phyloP scores from a whole-genome alignment of 2,888 invertebrate genomes.

The Dasypolia templi region DNA sequence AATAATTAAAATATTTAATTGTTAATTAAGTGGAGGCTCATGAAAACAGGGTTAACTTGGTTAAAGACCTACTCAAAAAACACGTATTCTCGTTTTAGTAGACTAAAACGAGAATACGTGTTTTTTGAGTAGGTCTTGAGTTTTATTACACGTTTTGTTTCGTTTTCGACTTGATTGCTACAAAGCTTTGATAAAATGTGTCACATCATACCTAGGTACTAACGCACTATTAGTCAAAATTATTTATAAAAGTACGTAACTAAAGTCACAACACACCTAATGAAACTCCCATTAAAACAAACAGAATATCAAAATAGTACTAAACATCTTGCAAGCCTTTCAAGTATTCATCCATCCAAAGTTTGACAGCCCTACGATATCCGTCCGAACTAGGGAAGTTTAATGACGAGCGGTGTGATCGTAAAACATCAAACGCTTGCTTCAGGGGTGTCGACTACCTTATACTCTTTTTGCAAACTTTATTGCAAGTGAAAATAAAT shows the following conservation, averaged over 20 bases:
- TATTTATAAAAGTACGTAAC: not conserved
- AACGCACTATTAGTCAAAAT: constrained; percentile 3
- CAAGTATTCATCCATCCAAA: constrained; percentile 34
- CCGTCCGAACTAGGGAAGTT: constrained; percentile 84
- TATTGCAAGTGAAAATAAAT: constrained; percentile 68
- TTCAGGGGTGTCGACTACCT: constrained; percentile 79
- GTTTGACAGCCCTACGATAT: constrained; percentile 77
- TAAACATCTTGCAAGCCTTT: constrained; percentile 21
- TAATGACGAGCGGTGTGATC: constrained; percentile 85
- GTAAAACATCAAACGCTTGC: constrained; percentile 85
- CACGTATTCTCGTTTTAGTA: too few species aligned
- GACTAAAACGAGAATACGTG: constrained; percentile 4
- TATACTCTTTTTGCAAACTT: constrained; percentile 68
- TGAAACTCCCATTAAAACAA: not conserved
- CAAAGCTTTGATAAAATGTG: not conserved
- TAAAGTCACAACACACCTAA: not conserved
- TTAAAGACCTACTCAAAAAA: not conserved
- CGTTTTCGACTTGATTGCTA: not conserved
- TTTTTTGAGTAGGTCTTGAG: not conserved
- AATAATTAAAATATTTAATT: not conserved
- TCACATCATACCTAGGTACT: not conserved
- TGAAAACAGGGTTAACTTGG: not conserved
- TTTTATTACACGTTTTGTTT: not conserved
- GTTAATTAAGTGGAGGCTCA: too few species aligned
- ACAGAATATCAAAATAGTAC: constrained; percentile 8